Percentiles rank a stretch among this genome's conserved stretches.
Evolutionary conservation across 2,797 vertebrate genomes (phyloP).

Genomic region (Chaetophractus vellerosus): DNA sequence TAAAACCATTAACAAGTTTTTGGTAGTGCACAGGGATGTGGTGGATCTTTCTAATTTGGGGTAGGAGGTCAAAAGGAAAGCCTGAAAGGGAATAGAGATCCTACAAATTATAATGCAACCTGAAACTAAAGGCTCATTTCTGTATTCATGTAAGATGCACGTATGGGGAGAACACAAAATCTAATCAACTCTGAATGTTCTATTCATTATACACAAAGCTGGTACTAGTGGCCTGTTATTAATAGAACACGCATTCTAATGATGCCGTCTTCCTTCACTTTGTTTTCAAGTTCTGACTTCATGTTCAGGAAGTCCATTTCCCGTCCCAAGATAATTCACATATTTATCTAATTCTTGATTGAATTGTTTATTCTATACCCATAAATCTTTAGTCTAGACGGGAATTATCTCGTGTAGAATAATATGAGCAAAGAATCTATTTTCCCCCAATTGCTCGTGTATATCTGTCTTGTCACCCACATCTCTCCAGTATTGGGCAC

Average conservation of each 20-base stretch:
- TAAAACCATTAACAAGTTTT: constrained; percentile 31
- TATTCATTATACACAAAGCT: constrained; percentile 25
- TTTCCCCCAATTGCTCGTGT: constrained; percentile 8
- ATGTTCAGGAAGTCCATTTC: constrained; percentile 8
- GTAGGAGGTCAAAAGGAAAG: constrained; percentile 62
- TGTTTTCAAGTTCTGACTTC: constrained; percentile 56
- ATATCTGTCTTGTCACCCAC: neutral
- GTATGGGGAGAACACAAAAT: neutral
- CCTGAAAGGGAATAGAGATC: constrained; percentile 37
- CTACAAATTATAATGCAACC: neutral
- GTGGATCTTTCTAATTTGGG: constrained; percentile 23
- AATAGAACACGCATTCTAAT: neutral
- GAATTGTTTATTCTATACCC: neutral
- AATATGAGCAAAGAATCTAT: neutral
- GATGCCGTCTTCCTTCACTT: neutral
- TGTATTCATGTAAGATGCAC: neutral
- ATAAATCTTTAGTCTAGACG: neutral
- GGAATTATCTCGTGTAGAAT: neutral
- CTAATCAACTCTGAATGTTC: constrained; percentile 9
- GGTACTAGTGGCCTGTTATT: neutral
- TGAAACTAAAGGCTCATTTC: constrained; percentile 35
- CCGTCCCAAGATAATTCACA: neutral
- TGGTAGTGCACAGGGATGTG: neutral
- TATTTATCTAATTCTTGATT: neutral
- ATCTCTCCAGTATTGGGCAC: neutral